A percentile compares a stretch with the other conserved stretches of the same genome.
Conservation (phyloP, 2,797 vertebrate species). For the Chelon labrosus region DNA sequence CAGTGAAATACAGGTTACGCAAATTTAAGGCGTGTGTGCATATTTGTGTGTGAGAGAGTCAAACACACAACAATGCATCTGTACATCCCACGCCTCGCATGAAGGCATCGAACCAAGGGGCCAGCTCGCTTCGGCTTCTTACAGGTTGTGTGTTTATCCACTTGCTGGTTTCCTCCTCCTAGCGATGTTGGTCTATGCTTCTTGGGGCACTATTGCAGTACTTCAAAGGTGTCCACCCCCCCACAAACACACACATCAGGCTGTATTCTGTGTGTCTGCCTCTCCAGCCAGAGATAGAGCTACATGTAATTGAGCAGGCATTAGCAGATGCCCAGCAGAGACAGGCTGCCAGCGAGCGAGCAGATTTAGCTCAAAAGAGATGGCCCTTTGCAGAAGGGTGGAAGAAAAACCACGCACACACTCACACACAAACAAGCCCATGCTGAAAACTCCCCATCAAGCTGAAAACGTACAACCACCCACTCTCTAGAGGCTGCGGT, state of each 20-base stretch:
- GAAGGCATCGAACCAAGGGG: conserved; percentile 28
- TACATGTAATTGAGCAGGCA: conserved; percentile 61
- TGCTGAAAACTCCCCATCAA: conserved; percentile 45
- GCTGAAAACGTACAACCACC: conserved; percentile 50
- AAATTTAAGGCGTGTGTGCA: conserved; percentile 35
- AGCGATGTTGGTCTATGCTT: conserved; percentile 14
- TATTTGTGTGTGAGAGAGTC: not conserved
- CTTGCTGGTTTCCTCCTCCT: conserved; percentile 11
- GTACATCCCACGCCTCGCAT: conserved; percentile 2
- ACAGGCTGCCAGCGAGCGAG: conserved; percentile 36
- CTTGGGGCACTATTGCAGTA: conserved; percentile 31
- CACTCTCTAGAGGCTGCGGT: conserved; percentile 62
- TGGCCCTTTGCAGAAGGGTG: conserved; percentile 43
- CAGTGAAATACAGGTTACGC: conserved; percentile 36
- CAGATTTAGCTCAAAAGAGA: conserved; percentile 63
- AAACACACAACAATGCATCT: conserved; percentile 14
- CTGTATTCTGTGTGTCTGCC: conserved; percentile 20
- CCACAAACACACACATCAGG: conserved; percentile 27
- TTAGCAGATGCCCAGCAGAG: conserved; percentile 67
- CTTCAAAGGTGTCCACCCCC: conserved; percentile 48
- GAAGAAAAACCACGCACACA: conserved; percentile 13
- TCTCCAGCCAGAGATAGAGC: conserved; percentile 27
- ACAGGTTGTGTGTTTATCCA: conserved; percentile 48
- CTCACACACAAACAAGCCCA: conserved; percentile 37
- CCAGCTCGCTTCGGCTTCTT: conserved; percentile 45